Evolutionary conservation across 2,888 invertebrate genomes (phyloP).

Genomic region (Dichetophora obliterata): DNA sequence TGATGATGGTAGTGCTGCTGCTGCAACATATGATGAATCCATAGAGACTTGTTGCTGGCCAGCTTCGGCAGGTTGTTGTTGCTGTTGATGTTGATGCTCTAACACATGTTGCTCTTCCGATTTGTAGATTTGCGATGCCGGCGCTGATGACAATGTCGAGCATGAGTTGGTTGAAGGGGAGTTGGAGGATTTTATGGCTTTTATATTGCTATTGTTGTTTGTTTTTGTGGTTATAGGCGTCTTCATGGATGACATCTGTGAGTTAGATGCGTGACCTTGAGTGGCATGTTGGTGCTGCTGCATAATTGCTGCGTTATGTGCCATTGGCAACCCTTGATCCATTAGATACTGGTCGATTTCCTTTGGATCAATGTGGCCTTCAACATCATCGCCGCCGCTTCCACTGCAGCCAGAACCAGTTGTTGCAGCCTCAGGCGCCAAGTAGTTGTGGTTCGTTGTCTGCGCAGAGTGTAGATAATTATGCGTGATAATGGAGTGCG

Average conservation of each 20-base stretch:
- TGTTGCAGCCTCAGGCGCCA: conserved; percentile 45
- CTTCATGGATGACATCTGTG: conserved; percentile 13
- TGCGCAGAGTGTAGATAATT: conserved; percentile 62
- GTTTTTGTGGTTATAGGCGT: not conserved
- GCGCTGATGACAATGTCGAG: conserved; percentile 16
- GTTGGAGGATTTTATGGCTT: conserved; percentile 1
- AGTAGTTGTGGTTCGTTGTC: conserved; percentile 48
- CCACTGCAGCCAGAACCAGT: conserved; percentile 31
- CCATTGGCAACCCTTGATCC: conserved; percentile 64
- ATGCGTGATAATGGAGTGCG: conserved; percentile 65
- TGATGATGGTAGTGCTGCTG: conserved; percentile 19
- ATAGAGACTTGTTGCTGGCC: conserved; percentile 23
- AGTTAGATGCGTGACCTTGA: conserved; percentile 13
- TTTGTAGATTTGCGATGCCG: conserved; percentile 23
- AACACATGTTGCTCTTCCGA: conserved; percentile 26
- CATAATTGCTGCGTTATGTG: conserved; percentile 47
- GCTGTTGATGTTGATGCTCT: conserved; percentile 27
- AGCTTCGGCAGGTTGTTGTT: conserved; percentile 22
- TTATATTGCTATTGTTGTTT: conserved; percentile 4
- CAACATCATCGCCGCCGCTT: conserved; percentile 25
- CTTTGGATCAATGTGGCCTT: conserved; percentile 65
- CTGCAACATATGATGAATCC: conserved; percentile 18
- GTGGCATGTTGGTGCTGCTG: conserved; percentile 39
- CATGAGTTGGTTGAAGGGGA: not conserved
- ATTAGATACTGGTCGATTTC: conserved; percentile 70